Base-by-base conservation (phyloP, 2,888 invertebrate species). In the Meteorus cinctellus region DNA sequence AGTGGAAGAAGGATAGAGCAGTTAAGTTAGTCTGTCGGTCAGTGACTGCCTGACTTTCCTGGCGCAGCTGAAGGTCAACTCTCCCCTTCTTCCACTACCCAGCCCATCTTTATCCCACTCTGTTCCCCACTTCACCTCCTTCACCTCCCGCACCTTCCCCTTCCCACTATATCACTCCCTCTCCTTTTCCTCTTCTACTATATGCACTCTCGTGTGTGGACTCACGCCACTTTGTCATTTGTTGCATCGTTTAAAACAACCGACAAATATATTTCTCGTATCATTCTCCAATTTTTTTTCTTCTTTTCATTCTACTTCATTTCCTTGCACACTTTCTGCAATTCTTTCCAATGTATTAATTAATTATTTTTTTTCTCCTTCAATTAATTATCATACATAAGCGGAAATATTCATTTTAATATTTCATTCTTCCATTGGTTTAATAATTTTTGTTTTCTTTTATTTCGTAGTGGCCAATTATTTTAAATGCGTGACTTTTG, bases 31-130 rank as follows among this genome's bases (percentile, higher is more conserved):
- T 89, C 88, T 87, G 88, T 87, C 89, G 89, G 88, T 89, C 89
- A 89, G 89, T 89, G 89, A 89, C 88, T 88, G 89, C 85, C 87
- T 88, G 89, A 88, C 89, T 89, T 89, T 89, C 89, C 89, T 88
- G 89, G 85, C 89, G 84, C 85, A 84, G 88, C 85, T 88, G 87
- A 88, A 88, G 88, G 88, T 88, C 88, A 88, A 87, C 86, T 86
- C 86, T 86, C 86, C 87, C 86, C 86, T 84, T 85, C 86, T 84
- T 81, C 76, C 72, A 63, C 41, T 59, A 67, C 65, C 41, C 79
- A 80, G 74, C 78, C 75, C 59, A 62, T 74, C 75, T 77, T 71
- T 75, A 63, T 51, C 60, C 48, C 24, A 63, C 75, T 75, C 70
- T 74, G 71, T 77, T 72, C 73, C 60, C 74, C 73, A 73, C 72